phyloP scores from a whole-genome alignment of 2,113 vertebrate species.

The Cyprinus carpio region DNA sequence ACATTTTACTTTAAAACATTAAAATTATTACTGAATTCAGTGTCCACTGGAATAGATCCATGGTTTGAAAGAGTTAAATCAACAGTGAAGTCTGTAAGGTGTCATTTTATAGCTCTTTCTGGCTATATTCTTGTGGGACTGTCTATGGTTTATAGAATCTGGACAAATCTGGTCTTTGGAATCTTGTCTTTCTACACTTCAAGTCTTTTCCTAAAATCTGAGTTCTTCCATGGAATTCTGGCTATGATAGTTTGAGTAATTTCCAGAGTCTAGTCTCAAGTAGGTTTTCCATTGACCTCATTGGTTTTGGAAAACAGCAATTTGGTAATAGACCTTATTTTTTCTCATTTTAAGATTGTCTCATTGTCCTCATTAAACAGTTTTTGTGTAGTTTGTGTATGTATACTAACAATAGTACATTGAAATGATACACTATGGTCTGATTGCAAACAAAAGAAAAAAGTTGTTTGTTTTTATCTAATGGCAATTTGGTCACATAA shows the following conservation, averaged over 20 bases:
- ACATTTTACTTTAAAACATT: background rate
- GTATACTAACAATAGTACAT: background rate
- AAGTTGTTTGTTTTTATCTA: background rate
- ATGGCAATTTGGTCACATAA: background rate
- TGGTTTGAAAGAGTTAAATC: background rate
- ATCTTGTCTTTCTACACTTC: background rate
- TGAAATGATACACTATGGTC: background rate
- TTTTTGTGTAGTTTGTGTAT: background rate
- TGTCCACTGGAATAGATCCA: background rate
- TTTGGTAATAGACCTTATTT: background rate
- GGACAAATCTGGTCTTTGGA: background rate
- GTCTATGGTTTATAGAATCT: conserved; percentile 3
- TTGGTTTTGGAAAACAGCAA: background rate
- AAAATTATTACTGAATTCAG: background rate
- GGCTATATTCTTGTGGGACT: background rate
- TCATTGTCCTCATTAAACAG: background rate
- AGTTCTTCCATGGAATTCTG: conserved; percentile 8
- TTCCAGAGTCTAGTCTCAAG: background rate
- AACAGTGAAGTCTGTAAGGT: background rate
- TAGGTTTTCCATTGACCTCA: background rate
- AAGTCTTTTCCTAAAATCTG: background rate
- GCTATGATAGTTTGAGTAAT: conserved; percentile 4
- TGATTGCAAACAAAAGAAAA: background rate
- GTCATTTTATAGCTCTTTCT: background rate
- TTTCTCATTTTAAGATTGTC: background rate